Evolutionary conservation across 2,888 invertebrate genomes (phyloP).

Genomic region (Stegophylla sp.): DNA sequence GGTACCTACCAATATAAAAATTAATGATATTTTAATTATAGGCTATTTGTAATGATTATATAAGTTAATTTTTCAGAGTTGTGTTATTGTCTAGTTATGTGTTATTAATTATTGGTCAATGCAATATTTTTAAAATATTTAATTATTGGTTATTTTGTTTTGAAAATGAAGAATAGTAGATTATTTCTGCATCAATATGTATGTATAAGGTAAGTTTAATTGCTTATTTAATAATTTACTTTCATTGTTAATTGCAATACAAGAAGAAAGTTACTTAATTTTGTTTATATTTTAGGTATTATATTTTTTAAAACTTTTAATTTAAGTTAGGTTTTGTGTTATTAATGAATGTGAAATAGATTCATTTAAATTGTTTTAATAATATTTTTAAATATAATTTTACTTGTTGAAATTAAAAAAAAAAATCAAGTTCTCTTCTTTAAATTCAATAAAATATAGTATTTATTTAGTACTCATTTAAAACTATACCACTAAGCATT

Average conservation of each 20-base stretch:
- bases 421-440: no score
- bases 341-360: no score
- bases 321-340: no score
- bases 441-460: no score
- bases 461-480: not conserved
- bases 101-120: not conserved
- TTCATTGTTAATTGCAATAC: not conserved
- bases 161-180: slow-evolving; percentile 2
- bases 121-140: slow-evolving; percentile 3
- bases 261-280: not conserved
- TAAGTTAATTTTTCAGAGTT: slow-evolving; percentile 13
- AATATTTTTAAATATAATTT: no score
- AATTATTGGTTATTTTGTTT: not conserved
- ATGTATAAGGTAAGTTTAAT: slow-evolving; percentile 42
- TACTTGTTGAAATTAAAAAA: no score
- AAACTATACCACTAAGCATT: not conserved
- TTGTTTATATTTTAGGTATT: no score
- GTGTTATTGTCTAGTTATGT: not conserved
- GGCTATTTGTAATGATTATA: not conserved
- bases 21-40: not conserved
- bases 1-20: no score
- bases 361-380: no score
- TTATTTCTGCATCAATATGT: not conserved
- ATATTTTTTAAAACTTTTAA: no score
- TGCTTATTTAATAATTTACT: not conserved